Evolutionary conservation across 2,888 invertebrate genomes (phyloP).

Genomic region (Gnatocerus cornutus): DNA sequence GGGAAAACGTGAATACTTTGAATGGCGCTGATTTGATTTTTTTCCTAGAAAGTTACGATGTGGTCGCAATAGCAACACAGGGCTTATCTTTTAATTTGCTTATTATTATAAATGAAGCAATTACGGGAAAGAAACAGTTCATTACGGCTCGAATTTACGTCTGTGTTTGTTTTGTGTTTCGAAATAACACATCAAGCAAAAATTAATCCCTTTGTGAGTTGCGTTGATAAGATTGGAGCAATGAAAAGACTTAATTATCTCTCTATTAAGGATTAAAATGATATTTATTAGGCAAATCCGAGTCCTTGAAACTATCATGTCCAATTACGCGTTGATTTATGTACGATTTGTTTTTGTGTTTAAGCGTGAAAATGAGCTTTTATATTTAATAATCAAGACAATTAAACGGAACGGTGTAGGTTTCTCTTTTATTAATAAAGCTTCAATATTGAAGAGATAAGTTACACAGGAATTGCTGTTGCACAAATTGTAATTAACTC

Average conservation of each 20-base stretch:
- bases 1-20: too few species aligned
- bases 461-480: conserved; percentile 14
- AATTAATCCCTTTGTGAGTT: conserved; percentile 27
- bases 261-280: conserved; percentile 29
- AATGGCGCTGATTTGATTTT: too few species aligned
- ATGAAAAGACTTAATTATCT: conserved; percentile 38
- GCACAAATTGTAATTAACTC: conserved; percentile 37
- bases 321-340: conserved; percentile 20
- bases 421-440: conserved; percentile 30
- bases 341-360: conserved; percentile 10
- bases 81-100: conserved; percentile 28
- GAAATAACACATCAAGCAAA: conserved; percentile 37
- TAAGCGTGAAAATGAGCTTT: conserved; percentile 14
- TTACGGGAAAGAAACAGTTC: conserved; percentile 30
- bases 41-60: too few species aligned
- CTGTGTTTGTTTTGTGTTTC: conserved; percentile 20
- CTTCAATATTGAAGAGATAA: conserved; percentile 38
- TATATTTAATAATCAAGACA: conserved; percentile 25
- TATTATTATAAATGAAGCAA: conserved; percentile 30
- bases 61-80: not conserved
- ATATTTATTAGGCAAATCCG: conserved; percentile 22
- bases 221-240: conserved; percentile 23
- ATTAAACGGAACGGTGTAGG: conserved; percentile 31
- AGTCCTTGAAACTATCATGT: conserved; percentile 20
- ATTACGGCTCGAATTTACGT: conserved; percentile 24